Percentiles rank a stretch among this genome's conserved stretches.
These are phyloP conservation scores for Cheilosia soror DNA, from an alignment of 2,888 invertebrate genomes.

Conservation along the genomic window DNA sequence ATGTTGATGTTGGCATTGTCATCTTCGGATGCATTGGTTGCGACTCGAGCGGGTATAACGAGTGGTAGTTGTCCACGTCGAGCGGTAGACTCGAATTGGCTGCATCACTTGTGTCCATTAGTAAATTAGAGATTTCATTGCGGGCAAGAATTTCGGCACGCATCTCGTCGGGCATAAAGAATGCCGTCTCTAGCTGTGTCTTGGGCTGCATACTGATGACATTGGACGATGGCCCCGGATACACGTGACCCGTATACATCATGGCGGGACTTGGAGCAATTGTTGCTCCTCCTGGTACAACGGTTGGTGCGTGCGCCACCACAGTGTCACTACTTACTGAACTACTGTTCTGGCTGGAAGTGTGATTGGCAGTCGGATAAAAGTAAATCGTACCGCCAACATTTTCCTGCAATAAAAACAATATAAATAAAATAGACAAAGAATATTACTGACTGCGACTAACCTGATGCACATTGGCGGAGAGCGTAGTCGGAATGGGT, in stretches of 20 bases:
- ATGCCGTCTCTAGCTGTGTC: slow-evolving; percentile 86
- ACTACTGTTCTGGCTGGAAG: slow-evolving; percentile 83
- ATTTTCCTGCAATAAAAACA: slow-evolving; percentile 88
- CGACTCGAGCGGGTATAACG: slow-evolving; percentile 93
- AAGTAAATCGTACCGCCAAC: slow-evolving; percentile 98
- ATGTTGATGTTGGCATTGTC: slow-evolving; percentile 92
- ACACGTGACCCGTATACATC: slow-evolving; percentile 82
- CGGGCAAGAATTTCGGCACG: slow-evolving; percentile 84
- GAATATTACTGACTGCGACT: not conserved
- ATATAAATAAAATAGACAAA: not conserved
- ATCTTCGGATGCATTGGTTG: slow-evolving; percentile 87
- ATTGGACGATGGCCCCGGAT: slow-evolving; percentile 83
- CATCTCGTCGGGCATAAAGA: slow-evolving; percentile 94
- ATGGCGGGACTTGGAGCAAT: slow-evolving; percentile 80
- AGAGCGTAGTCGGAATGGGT: slow-evolving; percentile 82
- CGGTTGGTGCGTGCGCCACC: slow-evolving; percentile 79
- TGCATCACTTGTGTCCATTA: slow-evolving; percentile 88
- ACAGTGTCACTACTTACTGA: slow-evolving; percentile 80
- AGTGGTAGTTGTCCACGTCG: slow-evolving; percentile 95
- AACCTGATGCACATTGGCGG: slow-evolving; percentile 83
- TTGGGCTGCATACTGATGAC: slow-evolving; percentile 83
- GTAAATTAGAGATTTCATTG: slow-evolving; percentile 85
- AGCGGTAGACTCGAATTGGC: slow-evolving; percentile 88
- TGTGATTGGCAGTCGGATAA: slow-evolving; percentile 88
- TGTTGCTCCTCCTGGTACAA: slow-evolving; percentile 77